Conservation (phyloP, 2,888 invertebrate genomes). For the Trachelus stipa region DNA sequence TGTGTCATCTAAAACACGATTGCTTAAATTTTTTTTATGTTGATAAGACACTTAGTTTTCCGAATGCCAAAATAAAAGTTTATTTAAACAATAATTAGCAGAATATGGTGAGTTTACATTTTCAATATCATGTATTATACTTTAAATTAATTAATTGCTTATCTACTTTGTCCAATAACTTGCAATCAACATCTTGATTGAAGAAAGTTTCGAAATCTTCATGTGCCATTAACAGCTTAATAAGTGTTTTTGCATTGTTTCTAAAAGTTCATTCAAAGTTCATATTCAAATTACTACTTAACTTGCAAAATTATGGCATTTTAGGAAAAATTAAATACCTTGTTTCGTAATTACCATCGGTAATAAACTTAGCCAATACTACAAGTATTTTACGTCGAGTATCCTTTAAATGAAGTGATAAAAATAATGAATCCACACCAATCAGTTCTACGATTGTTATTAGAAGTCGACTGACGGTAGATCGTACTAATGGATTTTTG, state of each 20-base stretch:
- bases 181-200: slow-evolving; percentile 36
- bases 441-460: slow-evolving; percentile 30
- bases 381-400: slow-evolving; percentile 30
- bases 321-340: slow-evolving; percentile 30
- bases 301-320: too few relatives aligned
- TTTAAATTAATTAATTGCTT: slow-evolving; percentile 40
- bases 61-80: neutral
- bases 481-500: slow-evolving; percentile 39
- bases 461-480: slow-evolving; percentile 36
- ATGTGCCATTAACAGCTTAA: slow-evolving; percentile 36
- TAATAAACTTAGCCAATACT: slow-evolving; percentile 37
- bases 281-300: slow-evolving; percentile 2
- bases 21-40: neutral
- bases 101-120: neutral
- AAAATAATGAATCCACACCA: slow-evolving; percentile 32
- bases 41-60: neutral
- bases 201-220: slow-evolving; percentile 36
- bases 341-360: slow-evolving; percentile 37
- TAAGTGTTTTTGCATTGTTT: slow-evolving; percentile 34
- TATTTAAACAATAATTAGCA: neutral
- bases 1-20: neutral
- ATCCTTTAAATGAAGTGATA: slow-evolving; percentile 30
- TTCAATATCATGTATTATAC: slow-evolving; percentile 18
- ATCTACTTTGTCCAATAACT: slow-evolving; percentile 35
- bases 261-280: slow-evolving; percentile 20